Base-by-base conservation (phyloP, 2,113 vertebrate species). In the Acinonyx jubatus region DNA sequence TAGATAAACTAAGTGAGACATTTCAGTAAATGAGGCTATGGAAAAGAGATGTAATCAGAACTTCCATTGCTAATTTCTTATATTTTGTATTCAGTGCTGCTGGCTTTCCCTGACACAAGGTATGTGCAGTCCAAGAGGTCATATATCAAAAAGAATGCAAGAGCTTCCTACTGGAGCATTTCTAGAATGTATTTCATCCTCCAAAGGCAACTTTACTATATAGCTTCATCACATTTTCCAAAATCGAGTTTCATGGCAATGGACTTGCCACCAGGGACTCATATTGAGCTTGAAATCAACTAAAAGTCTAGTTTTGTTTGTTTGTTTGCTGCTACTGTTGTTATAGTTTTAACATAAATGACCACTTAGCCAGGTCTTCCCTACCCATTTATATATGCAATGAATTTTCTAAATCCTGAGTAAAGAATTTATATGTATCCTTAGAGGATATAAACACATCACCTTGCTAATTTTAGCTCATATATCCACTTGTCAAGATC, bases 161-260 rank as follows among this genome's bases (percentile, higher is more conserved):
- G 48, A 95, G 90, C 25, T 36, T 73, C 63, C 73, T 93, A 86
- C 4, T 81, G 16, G n/a, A 95, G 31, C 36, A 96, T 94, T 93
- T 93, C 66, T 89, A 89, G 31, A 93, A 85, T 89, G n/a, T 15
- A 94, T 94, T 96, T 96, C 38, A 84, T 92, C 9, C 63, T 68
- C 18, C 52, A 87, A 94, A 94, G 38, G 31, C 41, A 86, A 63
- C 38, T 89, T 76, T 86, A 7, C 33, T 86, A 71, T 89, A 91
- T 31, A 91, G 38, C 79, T 92, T 95, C 90, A 90, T 96, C 65
- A 96, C 41, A 74, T 83, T 94, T 96, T 97, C 87, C 55, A 96
- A 91, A 97, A 92, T 15, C 74, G 90, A 95, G 27, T 80, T 97
- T 82, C 45, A 66, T 90, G 55, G 16, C 13, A 79, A 45, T 92